These are phyloP conservation scores for Julus scanicus DNA, from an alignment of 2,888 invertebrate genomes.

Conservation along the genomic window DNA sequence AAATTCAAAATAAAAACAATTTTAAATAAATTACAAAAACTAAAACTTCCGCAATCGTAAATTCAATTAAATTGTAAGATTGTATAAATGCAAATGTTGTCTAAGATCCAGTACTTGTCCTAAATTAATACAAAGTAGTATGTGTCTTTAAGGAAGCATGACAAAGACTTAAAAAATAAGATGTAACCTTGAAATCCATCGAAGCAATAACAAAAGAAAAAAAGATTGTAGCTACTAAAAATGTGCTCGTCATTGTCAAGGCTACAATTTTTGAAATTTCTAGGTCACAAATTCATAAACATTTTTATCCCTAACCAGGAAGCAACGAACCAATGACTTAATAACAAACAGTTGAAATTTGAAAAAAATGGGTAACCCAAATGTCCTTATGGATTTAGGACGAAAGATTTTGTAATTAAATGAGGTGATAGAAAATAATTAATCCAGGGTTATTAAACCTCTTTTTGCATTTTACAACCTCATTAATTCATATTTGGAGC, in stretches of 20 bases:
- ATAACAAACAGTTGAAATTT: neutral
- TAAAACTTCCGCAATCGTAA: too few relatives aligned
- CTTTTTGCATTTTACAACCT: too few relatives aligned
- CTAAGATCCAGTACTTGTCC: too few relatives aligned
- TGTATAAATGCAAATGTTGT: too few relatives aligned
- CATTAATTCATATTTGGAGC: too few relatives aligned
- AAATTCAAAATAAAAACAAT: too few relatives aligned
- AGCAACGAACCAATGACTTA: neutral
- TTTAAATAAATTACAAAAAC: too few relatives aligned
- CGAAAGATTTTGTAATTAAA: neutral
- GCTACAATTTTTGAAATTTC: neutral
- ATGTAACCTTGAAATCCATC: neutral
- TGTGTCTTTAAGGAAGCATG: neutral
- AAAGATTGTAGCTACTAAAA: neutral
- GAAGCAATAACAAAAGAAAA: neutral
- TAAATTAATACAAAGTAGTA: too few relatives aligned
- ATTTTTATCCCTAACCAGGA: neutral
- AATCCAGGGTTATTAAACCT: neutral
- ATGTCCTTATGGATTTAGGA: neutral
- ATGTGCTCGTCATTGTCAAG: neutral
- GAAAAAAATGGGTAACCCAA: neutral
- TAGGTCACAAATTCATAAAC: neutral
- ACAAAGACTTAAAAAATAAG: neutral
- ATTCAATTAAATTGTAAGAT: too few relatives aligned
- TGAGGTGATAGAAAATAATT: too few relatives aligned